These are phyloP conservation scores for Pipistrellus pipistrellus DNA, from an alignment of 2,797 vertebrate genomes.

Conservation along the genomic window DNA sequence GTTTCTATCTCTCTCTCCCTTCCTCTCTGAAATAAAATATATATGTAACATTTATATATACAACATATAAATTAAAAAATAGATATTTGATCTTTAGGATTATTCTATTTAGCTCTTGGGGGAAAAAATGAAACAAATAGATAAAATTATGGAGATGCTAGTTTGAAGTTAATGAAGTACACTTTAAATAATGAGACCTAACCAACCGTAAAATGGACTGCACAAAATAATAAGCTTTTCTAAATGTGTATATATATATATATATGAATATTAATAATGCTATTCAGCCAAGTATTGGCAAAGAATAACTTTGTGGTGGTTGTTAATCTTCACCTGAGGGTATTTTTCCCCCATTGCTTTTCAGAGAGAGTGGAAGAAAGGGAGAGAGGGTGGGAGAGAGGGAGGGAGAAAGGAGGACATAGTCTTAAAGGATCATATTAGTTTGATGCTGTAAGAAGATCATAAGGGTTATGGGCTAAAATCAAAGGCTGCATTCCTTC, in stretches of 20 bases:
- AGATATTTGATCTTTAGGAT: neutral
- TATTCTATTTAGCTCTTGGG: neutral
- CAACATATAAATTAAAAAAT: too few relatives aligned
- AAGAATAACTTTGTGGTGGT: neutral
- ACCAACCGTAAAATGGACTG: neutral
- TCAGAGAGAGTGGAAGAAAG: too few relatives aligned
- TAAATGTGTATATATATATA: neutral
- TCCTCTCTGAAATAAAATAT: too few relatives aligned
- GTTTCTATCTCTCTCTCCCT: too few relatives aligned
- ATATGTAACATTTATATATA: too few relatives aligned
- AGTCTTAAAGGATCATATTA: neutral
- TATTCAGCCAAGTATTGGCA: neutral
- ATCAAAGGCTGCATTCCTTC: neutral
- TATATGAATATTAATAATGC: neutral
- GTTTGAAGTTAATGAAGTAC: constrained; percentile 2
- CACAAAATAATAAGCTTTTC: neutral
- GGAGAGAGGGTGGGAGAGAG: too few relatives aligned
- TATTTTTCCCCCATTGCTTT: too few relatives aligned
- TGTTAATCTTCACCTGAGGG: too few relatives aligned
- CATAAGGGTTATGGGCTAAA: neutral
- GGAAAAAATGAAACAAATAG: neutral
- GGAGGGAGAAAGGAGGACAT: neutral
- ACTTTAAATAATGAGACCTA: constrained; percentile 30
- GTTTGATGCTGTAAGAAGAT: neutral
- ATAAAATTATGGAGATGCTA: neutral